Percentiles rank a stretch among this genome's conserved stretches.
Evolutionary conservation across 2,113 vertebrate genomes (phyloP).

Genomic region (Heloderma charlesbogerti): DNA sequence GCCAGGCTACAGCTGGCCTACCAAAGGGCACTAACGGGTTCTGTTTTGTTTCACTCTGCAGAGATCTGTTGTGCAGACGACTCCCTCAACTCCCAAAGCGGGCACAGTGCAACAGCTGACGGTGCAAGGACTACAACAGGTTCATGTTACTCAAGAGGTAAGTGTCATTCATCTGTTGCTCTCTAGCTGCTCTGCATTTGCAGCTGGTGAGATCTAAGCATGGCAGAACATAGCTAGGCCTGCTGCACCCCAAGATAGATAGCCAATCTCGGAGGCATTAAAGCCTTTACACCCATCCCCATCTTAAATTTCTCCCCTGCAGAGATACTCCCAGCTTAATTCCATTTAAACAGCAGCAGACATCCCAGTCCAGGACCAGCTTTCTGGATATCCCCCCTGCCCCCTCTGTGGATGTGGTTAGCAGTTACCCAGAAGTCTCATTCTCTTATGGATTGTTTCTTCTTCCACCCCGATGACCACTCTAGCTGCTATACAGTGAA

Average conservation of each 20-base stretch:
- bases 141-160: constrained; percentile 88
- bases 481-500: not conserved
- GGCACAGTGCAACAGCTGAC: constrained; percentile 83
- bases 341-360: not conserved
- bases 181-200: not conserved
- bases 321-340: not conserved
- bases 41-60: constrained; percentile 65
- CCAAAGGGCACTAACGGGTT: not conserved
- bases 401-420: not conserved
- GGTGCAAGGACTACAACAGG: constrained; percentile 84
- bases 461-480: no score
- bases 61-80: constrained; percentile 89
- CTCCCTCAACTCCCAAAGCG: constrained; percentile 83
- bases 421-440: not conserved
- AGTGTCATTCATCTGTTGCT: not conserved
- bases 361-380: not conserved
- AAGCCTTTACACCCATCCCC: not conserved
- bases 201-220: not conserved
- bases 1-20: not conserved
- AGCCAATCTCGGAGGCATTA: not conserved
- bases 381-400: no score
- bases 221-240: not conserved
- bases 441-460: not conserved
- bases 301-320: not conserved
- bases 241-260: not conserved